Evolutionary conservation across 2,113 vertebrate species (phyloP).

Genomic region (Furnarius figulus): DNA sequence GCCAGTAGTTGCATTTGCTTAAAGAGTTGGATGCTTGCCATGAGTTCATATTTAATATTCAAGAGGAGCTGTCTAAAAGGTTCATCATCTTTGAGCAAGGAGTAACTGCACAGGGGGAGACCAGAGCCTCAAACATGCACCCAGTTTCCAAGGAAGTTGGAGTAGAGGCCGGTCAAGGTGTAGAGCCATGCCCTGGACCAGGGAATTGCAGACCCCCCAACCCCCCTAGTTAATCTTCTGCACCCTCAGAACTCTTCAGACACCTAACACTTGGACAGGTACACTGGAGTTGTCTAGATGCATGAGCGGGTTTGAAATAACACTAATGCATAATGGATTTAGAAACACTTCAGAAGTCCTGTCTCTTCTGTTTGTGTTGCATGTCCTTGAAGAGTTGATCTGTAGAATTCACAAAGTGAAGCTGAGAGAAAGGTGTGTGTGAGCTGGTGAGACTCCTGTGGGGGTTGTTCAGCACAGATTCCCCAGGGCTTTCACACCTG

Average conservation of each 20-base stretch:
- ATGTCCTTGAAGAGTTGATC: background rate
- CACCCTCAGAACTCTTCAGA: background rate
- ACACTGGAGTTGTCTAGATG: background rate
- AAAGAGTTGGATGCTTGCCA: background rate
- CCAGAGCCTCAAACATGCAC: background rate
- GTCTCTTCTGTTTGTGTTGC: background rate
- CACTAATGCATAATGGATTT: background rate
- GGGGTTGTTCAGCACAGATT: background rate
- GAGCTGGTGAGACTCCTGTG: background rate
- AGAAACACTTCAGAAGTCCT: background rate
- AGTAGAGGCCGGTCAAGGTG: background rate
- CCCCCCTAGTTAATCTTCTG: accelerated
- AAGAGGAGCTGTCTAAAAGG: background rate
- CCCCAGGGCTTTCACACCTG: background rate
- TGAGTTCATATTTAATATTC: background rate
- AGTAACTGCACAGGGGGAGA: background rate
- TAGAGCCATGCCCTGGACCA: background rate
- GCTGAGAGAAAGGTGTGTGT: background rate
- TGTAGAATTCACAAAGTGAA: background rate
- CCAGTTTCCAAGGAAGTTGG: background rate
- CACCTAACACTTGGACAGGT: background rate
- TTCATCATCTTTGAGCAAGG: background rate
- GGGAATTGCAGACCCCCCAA: background rate
- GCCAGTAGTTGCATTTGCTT: background rate
- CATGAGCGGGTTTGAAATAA: background rate